Conservation (phyloP, 1,140 invertebrate species). For the Drosophila pectinifera region DNA sequence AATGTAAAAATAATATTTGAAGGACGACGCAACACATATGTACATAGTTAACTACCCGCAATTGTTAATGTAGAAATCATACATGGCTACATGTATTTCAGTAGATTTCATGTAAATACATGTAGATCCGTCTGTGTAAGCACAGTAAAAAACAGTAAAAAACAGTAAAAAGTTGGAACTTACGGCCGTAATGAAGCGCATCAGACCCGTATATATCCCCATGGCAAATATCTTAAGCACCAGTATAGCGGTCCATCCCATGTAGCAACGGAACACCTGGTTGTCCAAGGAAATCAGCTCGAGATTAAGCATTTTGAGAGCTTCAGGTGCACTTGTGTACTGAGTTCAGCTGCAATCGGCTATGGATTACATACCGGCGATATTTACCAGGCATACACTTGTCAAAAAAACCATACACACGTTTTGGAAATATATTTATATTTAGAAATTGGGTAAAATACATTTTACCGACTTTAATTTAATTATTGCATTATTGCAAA, state of each 20-base stretch:
- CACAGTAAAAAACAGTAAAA: background rate
- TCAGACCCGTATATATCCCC: slow-evolving; percentile 86
- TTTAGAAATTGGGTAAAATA: background rate
- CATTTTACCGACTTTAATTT: background rate
- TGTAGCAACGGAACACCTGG: slow-evolving; percentile 86
- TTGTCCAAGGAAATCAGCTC: slow-evolving; percentile 76
- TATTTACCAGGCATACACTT: background rate
- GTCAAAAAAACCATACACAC: background rate
- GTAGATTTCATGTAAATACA: slow-evolving; percentile 8
- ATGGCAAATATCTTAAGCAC: slow-evolving; percentile 87
- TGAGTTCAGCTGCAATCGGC: slow-evolving; percentile 19
- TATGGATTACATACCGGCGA: background rate
- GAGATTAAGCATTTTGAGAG: slow-evolving; percentile 41
- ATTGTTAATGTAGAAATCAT: slow-evolving; percentile 9
- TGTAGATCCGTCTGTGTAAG: background rate
- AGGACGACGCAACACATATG: no score
- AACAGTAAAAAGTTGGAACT: slow-evolving; percentile 46
- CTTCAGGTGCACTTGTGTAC: slow-evolving; percentile 29
- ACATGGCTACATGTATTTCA: background rate
- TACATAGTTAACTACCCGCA: background rate
- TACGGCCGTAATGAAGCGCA: slow-evolving; percentile 87
- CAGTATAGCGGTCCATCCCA: slow-evolving; percentile 87
- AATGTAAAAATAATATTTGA: no score
- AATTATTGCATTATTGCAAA: no score
- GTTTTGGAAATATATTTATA: background rate